Percentiles rank a stretch among this genome's conserved stretches.
Evolutionary conservation across 1,140 invertebrate genomes (phyloP).

Genomic region (Mactra quadrangularis): DNA sequence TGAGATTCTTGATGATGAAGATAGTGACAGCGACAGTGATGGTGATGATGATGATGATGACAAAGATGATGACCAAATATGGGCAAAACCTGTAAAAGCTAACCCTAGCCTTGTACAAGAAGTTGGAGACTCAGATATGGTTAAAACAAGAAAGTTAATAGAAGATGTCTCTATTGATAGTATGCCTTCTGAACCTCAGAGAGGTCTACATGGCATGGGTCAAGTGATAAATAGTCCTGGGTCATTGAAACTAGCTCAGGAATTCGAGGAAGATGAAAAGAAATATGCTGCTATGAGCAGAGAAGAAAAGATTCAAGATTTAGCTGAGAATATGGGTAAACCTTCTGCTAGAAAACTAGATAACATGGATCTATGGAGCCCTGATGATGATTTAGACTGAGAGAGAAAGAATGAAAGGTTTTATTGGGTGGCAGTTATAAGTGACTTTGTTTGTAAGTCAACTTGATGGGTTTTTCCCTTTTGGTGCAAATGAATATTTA

Average conservation of each 20-base stretch:
- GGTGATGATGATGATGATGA: constrained; percentile 11
- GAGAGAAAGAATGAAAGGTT: too few relatives aligned
- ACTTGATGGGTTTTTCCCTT: not conserved
- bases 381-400: constrained; percentile 56
- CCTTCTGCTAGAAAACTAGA: not conserved
- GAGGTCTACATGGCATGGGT: constrained; percentile 10
- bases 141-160: constrained; percentile 45
- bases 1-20: constrained; percentile 64
- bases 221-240: constrained; percentile 37
- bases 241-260: constrained; percentile 47
- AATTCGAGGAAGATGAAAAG: constrained; percentile 55
- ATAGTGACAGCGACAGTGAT: constrained; percentile 34
- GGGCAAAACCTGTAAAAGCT: not conserved
- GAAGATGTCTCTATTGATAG: constrained; percentile 18
- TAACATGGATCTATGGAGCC: constrained; percentile 45
- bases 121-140: constrained; percentile 20
- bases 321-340: constrained; percentile 61
- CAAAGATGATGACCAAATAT: not conserved
- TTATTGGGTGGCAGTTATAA: too few relatives aligned
- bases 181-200: not conserved
- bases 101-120: constrained; percentile 27
- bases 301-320: constrained; percentile 63
- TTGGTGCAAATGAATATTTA: constrained; percentile 18
- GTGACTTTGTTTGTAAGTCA: not conserved
- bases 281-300: constrained; percentile 50